These are phyloP conservation scores for Anas capensis DNA, from an alignment of 2,797 vertebrate genomes.

Conservation along the genomic window DNA sequence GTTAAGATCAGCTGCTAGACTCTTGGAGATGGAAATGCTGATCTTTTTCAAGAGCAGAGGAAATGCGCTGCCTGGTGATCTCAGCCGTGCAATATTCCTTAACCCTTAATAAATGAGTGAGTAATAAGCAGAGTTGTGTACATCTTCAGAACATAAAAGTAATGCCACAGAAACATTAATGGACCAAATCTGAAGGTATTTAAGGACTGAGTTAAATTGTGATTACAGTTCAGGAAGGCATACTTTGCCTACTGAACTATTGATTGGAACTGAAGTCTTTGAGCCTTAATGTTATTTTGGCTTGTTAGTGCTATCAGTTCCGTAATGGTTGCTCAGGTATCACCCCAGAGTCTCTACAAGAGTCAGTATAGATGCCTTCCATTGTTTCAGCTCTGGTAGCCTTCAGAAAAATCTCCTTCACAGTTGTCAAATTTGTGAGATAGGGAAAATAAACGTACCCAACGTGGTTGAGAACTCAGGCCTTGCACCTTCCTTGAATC, in stretches of 20 bases:
- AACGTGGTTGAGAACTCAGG: background rate
- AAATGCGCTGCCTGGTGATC: background rate
- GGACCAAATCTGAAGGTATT: background rate
- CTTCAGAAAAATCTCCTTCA: background rate
- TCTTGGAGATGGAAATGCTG: constrained; percentile 29
- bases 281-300: background rate
- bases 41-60: constrained; percentile 80
- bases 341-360: background rate
- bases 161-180: background rate
- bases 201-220: background rate
- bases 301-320: background rate
- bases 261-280: background rate
- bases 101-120: background rate
- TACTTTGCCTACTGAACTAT: background rate
- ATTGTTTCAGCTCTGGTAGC: background rate
- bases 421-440: background rate
- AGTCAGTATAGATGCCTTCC: background rate
- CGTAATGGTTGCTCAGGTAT: background rate
- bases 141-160: background rate
- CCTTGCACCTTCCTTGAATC: background rate
- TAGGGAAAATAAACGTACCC: background rate
- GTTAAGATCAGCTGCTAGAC: constrained; percentile 35
- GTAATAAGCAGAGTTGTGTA: background rate
- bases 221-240: background rate
- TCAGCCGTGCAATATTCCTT: background rate